These are phyloP conservation scores for Trissolcus brochymenae DNA, from an alignment of 2,888 invertebrate genomes.

Conservation along the genomic window DNA sequence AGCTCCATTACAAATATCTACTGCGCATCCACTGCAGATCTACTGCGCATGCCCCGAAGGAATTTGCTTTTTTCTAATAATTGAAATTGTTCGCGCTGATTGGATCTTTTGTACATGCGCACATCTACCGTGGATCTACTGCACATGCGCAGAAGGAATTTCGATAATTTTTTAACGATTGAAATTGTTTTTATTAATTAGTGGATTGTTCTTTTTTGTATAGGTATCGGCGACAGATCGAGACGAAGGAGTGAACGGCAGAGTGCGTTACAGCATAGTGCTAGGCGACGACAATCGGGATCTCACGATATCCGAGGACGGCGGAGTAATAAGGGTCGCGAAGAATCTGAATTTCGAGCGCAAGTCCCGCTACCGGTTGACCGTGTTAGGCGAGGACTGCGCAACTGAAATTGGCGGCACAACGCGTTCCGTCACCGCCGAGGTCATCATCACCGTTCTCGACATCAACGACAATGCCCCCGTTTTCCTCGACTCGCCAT, in stretches of 20 bases:
- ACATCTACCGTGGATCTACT: too few relatives aligned
- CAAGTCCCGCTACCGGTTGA: conserved; percentile 88
- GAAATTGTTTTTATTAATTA: background rate
- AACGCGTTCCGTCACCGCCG: conserved; percentile 84
- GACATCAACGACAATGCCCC: conserved; percentile 97
- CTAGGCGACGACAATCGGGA: conserved; percentile 93
- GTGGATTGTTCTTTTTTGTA: conserved; percentile 6
- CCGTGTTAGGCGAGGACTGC: conserved; percentile 92
- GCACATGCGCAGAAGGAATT: too few relatives aligned
- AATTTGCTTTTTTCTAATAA: too few relatives aligned
- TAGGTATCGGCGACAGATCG: conserved; percentile 91
- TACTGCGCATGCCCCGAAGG: too few relatives aligned
- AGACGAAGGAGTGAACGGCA: conserved; percentile 92
- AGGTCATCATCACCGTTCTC: conserved; percentile 88
- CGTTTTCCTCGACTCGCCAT: conserved; percentile 95
- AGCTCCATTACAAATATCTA: too few relatives aligned
- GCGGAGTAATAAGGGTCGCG: conserved; percentile 92
- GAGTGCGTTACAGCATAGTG: conserved; percentile 92
- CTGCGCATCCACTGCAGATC: too few relatives aligned
- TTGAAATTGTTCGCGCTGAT: too few relatives aligned
- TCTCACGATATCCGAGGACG: conserved; percentile 93
- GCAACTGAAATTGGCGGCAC: conserved; percentile 82
- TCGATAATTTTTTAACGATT: background rate
- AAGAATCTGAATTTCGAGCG: conserved; percentile 96
- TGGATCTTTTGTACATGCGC: too few relatives aligned